These are phyloP conservation scores for Alethe castanea DNA, from an alignment of 2,113 vertebrate species.

Conservation along the genomic window DNA sequence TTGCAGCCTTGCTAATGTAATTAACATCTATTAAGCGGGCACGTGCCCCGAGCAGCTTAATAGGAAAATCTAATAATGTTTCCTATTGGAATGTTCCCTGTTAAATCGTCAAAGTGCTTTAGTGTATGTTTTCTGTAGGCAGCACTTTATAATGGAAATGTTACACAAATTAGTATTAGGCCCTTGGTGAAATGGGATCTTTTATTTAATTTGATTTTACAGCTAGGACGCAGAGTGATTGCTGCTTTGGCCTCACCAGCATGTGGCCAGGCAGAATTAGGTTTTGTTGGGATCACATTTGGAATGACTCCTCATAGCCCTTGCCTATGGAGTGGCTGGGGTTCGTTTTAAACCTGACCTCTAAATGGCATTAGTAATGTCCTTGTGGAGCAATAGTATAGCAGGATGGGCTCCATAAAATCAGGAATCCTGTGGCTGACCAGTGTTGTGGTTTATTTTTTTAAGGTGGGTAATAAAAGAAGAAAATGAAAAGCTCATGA, in stretches of 20 bases:
- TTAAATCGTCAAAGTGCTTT: neutral
- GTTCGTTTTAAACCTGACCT: slow-evolving; percentile 25
- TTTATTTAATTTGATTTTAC: slow-evolving; percentile 77
- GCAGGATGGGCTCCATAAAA: slow-evolving; percentile 60
- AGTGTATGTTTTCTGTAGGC: slow-evolving; percentile 55
- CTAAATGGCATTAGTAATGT: slow-evolving; percentile 65
- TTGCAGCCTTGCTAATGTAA: slow-evolving; percentile 63
- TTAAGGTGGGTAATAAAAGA: slow-evolving; percentile 18
- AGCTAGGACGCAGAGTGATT: slow-evolving; percentile 26
- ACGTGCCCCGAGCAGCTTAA: slow-evolving; percentile 47
- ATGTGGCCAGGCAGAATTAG: slow-evolving; percentile 9
- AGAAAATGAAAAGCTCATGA: slow-evolving; percentile 28
- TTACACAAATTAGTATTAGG: slow-evolving; percentile 71
- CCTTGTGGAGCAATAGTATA: slow-evolving; percentile 48
- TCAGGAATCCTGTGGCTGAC: neutral
- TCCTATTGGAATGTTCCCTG: slow-evolving; percentile 54
- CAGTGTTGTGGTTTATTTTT: neutral
- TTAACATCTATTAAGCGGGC: slow-evolving; percentile 51
- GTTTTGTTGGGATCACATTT: slow-evolving; percentile 47
- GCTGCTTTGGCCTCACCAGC: slow-evolving; percentile 34
- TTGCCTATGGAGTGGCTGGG: neutral
- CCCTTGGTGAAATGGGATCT: slow-evolving; percentile 69
- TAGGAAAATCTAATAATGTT: slow-evolving; percentile 71
- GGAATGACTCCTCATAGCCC: slow-evolving; percentile 48
- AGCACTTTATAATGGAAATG: slow-evolving; percentile 72